phyloP scores from a whole-genome alignment of 2,797 vertebrate species.

The Sebastes glaucus region DNA sequence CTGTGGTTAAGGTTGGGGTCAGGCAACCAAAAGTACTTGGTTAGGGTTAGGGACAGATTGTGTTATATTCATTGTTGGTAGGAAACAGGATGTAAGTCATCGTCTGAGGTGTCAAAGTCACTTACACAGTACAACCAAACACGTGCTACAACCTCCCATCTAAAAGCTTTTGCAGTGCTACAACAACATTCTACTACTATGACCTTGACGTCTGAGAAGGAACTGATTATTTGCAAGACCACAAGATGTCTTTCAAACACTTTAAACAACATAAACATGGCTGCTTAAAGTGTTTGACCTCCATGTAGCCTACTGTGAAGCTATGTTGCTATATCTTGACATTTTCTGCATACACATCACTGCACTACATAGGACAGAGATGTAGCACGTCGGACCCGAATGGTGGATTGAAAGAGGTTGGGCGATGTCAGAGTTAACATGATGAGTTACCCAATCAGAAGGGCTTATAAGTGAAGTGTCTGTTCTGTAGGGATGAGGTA shows the following conservation, averaged over 20 bases:
- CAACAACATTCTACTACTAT: background rate
- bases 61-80: background rate
- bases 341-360: background rate
- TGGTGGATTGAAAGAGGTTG: constrained; percentile 5
- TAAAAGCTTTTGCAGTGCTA: background rate
- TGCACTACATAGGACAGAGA: background rate
- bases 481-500: background rate
- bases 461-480: constrained; percentile 8
- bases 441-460: constrained; percentile 22
- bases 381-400: background rate
- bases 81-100: background rate
- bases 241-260: background rate
- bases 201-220: background rate
- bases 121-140: background rate
- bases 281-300: background rate
- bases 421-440: constrained; percentile 21
- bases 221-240: background rate
- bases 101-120: background rate
- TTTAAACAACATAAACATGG: background rate
- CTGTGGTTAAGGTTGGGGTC: background rate
- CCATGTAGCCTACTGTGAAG: background rate
- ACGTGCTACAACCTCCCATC: background rate
- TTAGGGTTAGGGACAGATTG: background rate
- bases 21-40: background rate
- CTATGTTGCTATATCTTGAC: background rate